Evolutionary conservation across 2,797 vertebrate genomes (phyloP).

Genomic region (Allobates femoralis): DNA sequence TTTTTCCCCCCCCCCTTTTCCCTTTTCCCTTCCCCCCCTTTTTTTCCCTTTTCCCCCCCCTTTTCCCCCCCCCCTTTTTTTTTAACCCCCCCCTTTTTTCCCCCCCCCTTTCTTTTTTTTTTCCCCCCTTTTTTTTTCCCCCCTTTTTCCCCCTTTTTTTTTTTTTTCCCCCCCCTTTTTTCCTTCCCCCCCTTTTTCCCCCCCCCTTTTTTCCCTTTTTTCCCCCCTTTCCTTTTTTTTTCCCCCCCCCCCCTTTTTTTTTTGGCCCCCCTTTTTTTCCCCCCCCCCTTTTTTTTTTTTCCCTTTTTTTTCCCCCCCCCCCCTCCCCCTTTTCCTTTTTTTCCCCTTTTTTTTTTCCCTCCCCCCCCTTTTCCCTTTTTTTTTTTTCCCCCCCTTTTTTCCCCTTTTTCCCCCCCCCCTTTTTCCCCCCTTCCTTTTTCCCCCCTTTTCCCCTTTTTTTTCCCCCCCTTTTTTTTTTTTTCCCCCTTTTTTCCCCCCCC

Average conservation of each 20-base stretch:
- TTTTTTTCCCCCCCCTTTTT: not conserved
- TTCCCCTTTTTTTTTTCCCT: not conserved
- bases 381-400: no score
- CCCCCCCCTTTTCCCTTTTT: not conserved
- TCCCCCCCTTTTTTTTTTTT: no score
- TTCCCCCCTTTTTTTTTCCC: not conserved
- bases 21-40: not conserved
- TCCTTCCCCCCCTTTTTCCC: not conserved
- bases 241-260: not conserved
- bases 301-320: not conserved
- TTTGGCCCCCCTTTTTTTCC: no score
- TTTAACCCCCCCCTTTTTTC: no score
- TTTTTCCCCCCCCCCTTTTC: not conserved
- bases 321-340: not conserved
- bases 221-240: not conserved
- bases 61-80: not conserved
- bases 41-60: not conserved
- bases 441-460: no score
- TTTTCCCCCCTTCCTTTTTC: no score
- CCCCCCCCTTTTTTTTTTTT: not conserved
- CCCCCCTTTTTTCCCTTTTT: not conserved
- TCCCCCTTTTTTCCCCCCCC: no score
- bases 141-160: not conserved
- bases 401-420: no score
- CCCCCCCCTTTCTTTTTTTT: no score